Evolutionary conservation across 1,140 invertebrate species (phyloP), one percentile per base, ranked within the genome.

Genomic region (Drosophila asahinai): DNA sequence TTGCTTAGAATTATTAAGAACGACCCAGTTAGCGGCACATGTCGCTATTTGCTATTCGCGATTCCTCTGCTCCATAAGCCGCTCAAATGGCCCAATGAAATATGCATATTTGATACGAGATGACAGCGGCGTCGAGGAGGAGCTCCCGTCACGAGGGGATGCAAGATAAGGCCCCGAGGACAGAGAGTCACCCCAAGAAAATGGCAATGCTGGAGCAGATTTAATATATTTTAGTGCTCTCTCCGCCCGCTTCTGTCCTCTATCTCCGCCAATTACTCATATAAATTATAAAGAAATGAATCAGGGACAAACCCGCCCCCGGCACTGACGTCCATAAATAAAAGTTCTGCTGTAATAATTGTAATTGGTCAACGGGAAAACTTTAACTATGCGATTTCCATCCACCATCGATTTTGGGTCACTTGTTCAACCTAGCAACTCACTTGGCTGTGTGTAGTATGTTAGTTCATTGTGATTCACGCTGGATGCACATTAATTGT

Each of bases 261-360:
- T 43, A 19, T 48, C 38, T 43, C 17, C 17, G 60, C 52, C 83
- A 86, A 86, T 86, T 86, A 86, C 76, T 90, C 86, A 82, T 80
- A 82, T 90, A 80, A 86, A 90, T 90, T 90, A 90, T 86, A 75
- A 87, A 80, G 81, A 90, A 86, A 90, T 82, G 86, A 86, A 77
- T 91, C 79, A 83, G 83, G 33, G 51, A 42, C 33, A 17, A 27
- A 40, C 19, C 42, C 54, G n/a, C 33, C 25, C 12, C 42, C 65
- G 17, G 19, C 27, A 3, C 12, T 42, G 63, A 27, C 42, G 40
- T 62, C 62, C 77, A 86, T 90, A 90, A 86, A 83, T 90, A 89
- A 81, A 83, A 84, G 63, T 81, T 75, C 52, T 87, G 77, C 74
- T 80, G 66, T 90, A 89, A 87, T 87, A 87, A 87, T 83, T 89